Evolutionary conservation across 2,797 vertebrate species (phyloP).

Genomic region (Stomatorhinus walkeri): DNA sequence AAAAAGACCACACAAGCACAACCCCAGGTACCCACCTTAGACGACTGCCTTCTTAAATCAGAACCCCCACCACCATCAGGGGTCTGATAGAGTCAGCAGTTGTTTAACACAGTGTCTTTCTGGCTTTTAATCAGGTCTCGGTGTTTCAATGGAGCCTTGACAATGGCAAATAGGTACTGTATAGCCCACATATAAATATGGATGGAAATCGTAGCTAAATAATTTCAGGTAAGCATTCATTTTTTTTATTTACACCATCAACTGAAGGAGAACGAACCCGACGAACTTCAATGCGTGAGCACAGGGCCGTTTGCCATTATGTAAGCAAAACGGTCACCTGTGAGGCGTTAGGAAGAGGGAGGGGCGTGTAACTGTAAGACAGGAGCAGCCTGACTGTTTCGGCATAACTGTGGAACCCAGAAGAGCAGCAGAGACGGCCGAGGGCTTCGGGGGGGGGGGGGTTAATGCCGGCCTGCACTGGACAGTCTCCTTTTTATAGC

Average conservation of each 20-base stretch:
- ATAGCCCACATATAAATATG: background rate
- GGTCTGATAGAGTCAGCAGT: background rate
- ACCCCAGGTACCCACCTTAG: background rate
- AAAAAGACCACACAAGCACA: background rate
- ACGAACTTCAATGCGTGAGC: background rate
- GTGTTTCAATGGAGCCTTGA: background rate
- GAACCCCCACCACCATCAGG: background rate
- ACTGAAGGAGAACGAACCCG: background rate
- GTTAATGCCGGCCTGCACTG: background rate
- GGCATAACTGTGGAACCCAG: background rate
- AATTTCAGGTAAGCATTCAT: background rate
- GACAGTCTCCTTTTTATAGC: background rate
- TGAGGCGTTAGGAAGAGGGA: background rate
- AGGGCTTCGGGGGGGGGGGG: background rate
- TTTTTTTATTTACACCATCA: background rate
- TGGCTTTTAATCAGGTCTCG: background rate
- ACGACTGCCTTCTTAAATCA: background rate
- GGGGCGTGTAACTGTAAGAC: background rate
- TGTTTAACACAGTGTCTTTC: background rate
- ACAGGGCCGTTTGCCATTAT: background rate
- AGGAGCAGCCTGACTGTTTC: background rate
- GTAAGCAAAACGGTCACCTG: background rate
- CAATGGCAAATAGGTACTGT: background rate
- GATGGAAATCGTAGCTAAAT: background rate
- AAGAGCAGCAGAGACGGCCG: background rate